These are phyloP conservation scores for Yasuhikotakia modesta DNA, from an alignment of 2,797 vertebrate genomes.

Conservation along the genomic window DNA sequence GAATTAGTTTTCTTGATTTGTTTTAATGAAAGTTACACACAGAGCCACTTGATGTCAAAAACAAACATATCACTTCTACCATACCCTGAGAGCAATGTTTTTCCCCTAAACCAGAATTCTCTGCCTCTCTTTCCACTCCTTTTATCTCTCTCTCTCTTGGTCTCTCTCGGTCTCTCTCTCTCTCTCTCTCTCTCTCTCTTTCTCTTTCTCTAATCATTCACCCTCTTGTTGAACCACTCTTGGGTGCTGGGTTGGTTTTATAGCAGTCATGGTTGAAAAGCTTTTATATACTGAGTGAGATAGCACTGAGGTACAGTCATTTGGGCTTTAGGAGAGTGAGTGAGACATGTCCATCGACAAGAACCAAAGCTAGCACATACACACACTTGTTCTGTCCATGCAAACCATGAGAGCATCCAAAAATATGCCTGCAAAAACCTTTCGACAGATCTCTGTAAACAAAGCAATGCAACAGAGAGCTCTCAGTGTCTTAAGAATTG, in stretches of 20 bases:
- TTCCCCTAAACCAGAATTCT: neutral
- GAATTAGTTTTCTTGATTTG: too few species aligned
- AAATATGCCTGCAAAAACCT: constrained; percentile 42
- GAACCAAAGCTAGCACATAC: constrained; percentile 20
- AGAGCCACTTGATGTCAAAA: neutral
- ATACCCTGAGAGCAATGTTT: constrained; percentile 28
- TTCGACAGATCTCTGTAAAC: constrained; percentile 32
- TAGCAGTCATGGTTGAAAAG: constrained; percentile 74
- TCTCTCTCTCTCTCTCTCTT: constrained; percentile 25
- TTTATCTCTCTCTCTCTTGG: constrained; percentile 10
- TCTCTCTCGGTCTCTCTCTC: neutral
- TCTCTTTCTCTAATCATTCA: constrained; percentile 41
- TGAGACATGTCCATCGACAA: constrained; percentile 52
- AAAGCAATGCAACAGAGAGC: constrained; percentile 25
- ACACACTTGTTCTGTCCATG: constrained; percentile 7
- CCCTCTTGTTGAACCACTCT: constrained; percentile 61
- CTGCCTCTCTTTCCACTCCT: neutral
- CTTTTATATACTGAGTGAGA: constrained; percentile 74
- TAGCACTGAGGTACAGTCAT: constrained; percentile 67
- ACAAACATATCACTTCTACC: constrained; percentile 22
- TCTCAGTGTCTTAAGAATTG: constrained; percentile 22
- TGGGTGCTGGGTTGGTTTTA: constrained; percentile 70
- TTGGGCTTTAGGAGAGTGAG: constrained; percentile 39
- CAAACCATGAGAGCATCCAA: constrained; percentile 27
- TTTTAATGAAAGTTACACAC: too few species aligned